Percentiles rank a stretch among this genome's conserved stretches.
phyloP scores from a whole-genome alignment of 1,140 invertebrate genomes.

The Sycophaga agraensis region DNA sequence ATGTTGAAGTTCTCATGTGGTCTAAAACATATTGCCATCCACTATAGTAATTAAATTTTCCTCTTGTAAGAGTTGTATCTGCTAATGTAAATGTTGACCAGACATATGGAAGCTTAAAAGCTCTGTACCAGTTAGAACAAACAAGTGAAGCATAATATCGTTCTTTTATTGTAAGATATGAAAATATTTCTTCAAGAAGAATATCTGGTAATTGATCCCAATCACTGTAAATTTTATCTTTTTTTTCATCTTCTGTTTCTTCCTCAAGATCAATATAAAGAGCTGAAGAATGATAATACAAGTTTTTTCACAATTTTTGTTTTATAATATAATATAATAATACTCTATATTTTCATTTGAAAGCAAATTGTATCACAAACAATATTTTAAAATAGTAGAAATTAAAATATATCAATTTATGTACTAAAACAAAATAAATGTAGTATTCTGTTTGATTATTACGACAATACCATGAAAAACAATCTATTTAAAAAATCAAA shows the following conservation, averaged over 20 bases:
- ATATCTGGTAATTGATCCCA: slow-evolving; percentile 77
- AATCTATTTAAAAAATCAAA: too few relatives aligned
- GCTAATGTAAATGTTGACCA: slow-evolving; percentile 74
- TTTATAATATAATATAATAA: too few relatives aligned
- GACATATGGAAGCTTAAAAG: slow-evolving; percentile 73
- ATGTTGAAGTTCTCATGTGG: slow-evolving; percentile 73
- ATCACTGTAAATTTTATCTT: slow-evolving; percentile 54
- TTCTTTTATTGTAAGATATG: slow-evolving; percentile 68
- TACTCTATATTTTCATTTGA: too few relatives aligned
- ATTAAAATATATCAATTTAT: too few relatives aligned
- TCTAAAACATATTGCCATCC: slow-evolving; percentile 81
- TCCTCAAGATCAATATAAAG: slow-evolving; percentile 64
- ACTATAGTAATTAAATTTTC: slow-evolving; percentile 79
- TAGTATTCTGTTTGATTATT: too few relatives aligned
- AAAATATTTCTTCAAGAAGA: slow-evolving; percentile 76
- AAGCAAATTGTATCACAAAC: too few relatives aligned
- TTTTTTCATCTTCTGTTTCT: slow-evolving; percentile 49
- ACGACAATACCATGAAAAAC: too few relatives aligned
- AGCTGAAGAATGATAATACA: slow-evolving; percentile 54
- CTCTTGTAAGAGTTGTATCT: slow-evolving; percentile 72
- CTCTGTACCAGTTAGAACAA: slow-evolving; percentile 68
- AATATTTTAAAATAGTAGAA: too few relatives aligned
- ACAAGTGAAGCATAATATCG: slow-evolving; percentile 77
- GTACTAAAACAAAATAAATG: too few relatives aligned
- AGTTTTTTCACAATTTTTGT: background rate